A percentile compares a stretch with the other conserved stretches of the same genome.
Evolutionary conservation across 1,140 invertebrate genomes (phyloP).

Genomic region (Rhopalosiphum padi): DNA sequence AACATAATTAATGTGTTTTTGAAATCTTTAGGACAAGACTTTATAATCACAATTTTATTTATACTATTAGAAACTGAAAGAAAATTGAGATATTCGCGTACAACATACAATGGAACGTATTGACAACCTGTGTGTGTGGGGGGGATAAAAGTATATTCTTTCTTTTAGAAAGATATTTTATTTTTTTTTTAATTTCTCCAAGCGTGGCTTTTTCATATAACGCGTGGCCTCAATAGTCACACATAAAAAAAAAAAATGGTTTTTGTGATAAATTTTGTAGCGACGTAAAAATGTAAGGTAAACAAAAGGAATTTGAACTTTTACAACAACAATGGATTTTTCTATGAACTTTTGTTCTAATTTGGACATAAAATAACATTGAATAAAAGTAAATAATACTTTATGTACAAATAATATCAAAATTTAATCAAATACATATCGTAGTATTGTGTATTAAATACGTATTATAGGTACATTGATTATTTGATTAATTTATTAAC

Average conservation of each 20-base stretch:
- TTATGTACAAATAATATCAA: neutral
- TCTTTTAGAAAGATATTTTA: neutral
- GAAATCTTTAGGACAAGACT: neutral
- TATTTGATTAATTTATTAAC: neutral
- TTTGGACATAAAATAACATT: neutral
- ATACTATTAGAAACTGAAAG: neutral
- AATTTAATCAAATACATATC: neutral
- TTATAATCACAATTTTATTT: slow-evolving; percentile 11
- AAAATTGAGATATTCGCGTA: neutral
- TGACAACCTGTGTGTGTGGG: neutral
- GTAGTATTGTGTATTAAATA: neutral
- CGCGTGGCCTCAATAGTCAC: neutral
- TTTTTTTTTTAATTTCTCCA: neutral
- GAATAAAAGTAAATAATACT: slow-evolving; percentile 23
- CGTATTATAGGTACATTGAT: neutral
- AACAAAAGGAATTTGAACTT: slow-evolving; percentile 42
- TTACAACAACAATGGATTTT: slow-evolving; percentile 21
- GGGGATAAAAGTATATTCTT: neutral
- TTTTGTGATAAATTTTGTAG: neutral
- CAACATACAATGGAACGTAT: neutral
- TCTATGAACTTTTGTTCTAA: neutral
- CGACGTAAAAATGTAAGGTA: neutral
- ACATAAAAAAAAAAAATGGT: slow-evolving; percentile 31
- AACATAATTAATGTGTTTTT: slow-evolving; percentile 50
- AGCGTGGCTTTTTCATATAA: neutral